Base-by-base conservation (phyloP, 2,797 vertebrate genomes). In the Podargus strigoides region DNA sequence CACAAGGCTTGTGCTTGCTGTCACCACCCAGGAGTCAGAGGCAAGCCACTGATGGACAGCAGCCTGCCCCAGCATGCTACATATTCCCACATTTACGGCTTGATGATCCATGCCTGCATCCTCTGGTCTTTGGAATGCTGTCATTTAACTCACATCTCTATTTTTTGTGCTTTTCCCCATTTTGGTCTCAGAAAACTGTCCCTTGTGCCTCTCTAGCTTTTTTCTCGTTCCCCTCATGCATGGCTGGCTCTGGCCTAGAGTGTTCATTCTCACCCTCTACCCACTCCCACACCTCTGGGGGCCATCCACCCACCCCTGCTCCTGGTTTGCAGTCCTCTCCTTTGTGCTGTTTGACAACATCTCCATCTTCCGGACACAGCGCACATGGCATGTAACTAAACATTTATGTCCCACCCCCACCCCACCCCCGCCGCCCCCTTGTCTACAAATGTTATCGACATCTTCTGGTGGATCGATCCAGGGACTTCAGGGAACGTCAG, bases 331-430 rank as follows among this genome's bases (percentile, higher is more conserved):
- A 58, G 17, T 24, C 26, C 30, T 32, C 30, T 42, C 17, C 22
- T 32, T 32, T 17, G 63, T 15, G 84, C 49, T 20, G 53, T 46
- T 96, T 75, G 86, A 68, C 88, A 79, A 94, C 55, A 93, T 27
- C 96, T 92, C 96, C 96, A 92, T 50, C 96, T 97, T 60, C 95
- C 3, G 95, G 97, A 64, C 78, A 75, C 30, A 28, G 56, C 3
- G 8, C 46, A 50, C 37, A 53, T 1, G 1, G 50, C 92, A 90
- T 3, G 1, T 4, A 50, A 21, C 14, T 3, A 6, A 47, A 14
- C 3, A n/a, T n/a, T n/a, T n/a, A n/a, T n/a, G n/a, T n/a, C n/a
- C n/a, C n/a, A n/a, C n/a, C n/a, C n/a, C n/a, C n/a, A n/a, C n/a
- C n/a, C n/a, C n/a, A n/a, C n/a, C n/a, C n/a, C n/a, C n/a, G n/a